These are phyloP conservation scores for Pachypanchax playfairii DNA, from an alignment of 2,113 vertebrate species.

Conservation along the genomic window DNA sequence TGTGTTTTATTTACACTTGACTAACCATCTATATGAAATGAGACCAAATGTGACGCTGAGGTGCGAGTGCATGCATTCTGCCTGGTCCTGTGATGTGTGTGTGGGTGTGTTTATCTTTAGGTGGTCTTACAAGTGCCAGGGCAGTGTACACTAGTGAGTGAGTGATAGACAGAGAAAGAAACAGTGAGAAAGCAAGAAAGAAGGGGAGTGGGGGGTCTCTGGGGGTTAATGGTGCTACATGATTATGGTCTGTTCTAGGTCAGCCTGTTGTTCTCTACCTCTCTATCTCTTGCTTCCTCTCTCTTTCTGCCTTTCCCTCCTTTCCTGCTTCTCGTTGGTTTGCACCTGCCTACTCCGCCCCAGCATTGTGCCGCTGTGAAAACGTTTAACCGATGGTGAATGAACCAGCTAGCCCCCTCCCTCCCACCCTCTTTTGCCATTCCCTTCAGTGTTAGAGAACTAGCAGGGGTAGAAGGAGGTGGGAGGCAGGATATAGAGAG, in stretches of 20 bases:
- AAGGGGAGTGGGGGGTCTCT: constrained; percentile 57
- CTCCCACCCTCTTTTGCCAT: constrained; percentile 36
- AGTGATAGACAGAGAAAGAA: constrained; percentile 52
- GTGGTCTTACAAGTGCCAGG: constrained; percentile 52
- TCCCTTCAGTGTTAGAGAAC: constrained; percentile 62
- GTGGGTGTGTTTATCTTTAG: constrained; percentile 16
- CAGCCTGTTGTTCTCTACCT: constrained; percentile 86
- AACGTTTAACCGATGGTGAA: constrained; percentile 96
- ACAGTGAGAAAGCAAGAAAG: constrained; percentile 55
- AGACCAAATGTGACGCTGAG: constrained; percentile 55
- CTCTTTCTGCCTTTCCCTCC: constrained; percentile 86
- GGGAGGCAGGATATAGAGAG: constrained; percentile 71
- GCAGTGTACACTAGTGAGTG: constrained; percentile 52
- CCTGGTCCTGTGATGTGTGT: no score
- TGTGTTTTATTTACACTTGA: constrained; percentile 70
- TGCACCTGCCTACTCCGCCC: constrained; percentile 86
- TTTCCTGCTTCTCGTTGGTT: constrained; percentile 89
- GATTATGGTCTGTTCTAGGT: constrained; percentile 97
- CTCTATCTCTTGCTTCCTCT: constrained; percentile 82
- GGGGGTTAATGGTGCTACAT: constrained; percentile 77
- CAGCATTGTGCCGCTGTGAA: constrained; percentile 88
- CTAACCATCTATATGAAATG: constrained; percentile 64
- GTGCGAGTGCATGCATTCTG: no score
- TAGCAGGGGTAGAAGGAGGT: constrained; percentile 54
- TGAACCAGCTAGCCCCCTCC: constrained; percentile 82